These are phyloP conservation scores for Orius laevigatus DNA, from an alignment of 1,140 invertebrate species.

Conservation along the genomic window DNA sequence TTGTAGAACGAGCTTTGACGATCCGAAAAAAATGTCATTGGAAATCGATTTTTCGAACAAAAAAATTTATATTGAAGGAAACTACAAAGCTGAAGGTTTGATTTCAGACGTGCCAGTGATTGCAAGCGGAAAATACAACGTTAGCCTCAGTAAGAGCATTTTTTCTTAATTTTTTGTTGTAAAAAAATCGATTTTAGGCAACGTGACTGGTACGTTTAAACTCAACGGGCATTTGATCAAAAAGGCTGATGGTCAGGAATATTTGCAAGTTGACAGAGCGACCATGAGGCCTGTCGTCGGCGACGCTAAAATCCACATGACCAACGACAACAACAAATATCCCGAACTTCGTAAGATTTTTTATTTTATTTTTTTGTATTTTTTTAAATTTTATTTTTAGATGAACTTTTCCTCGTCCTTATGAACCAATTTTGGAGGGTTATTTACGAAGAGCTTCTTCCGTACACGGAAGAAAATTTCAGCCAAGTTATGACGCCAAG, in stretches of 20 bases:
- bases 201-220: conserved; percentile 22
- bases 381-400: conserved; percentile 16
- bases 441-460: conserved; percentile 22
- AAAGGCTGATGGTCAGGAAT: conserved; percentile 18
- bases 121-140: conserved; percentile 23
- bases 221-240: conserved; percentile 20
- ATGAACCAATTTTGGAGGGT: conserved; percentile 24
- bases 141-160: conserved; percentile 19
- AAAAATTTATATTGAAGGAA: conserved; percentile 20
- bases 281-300: conserved; percentile 20
- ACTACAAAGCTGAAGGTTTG: conserved; percentile 22
- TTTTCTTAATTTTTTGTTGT: not conserved
- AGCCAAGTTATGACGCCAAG: conserved; percentile 20
- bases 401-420: conserved; percentile 20
- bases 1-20: conserved; percentile 19
- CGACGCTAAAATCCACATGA: conserved; percentile 19
- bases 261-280: conserved; percentile 22
- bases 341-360: conserved; percentile 22
- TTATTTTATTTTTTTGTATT: not conserved
- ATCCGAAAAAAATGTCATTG: conserved; percentile 21
- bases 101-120: conserved; percentile 21
- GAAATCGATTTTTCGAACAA: conserved; percentile 23
- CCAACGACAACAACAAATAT: conserved; percentile 22
- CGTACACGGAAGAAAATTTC: conserved; percentile 22
- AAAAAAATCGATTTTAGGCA: conserved; percentile 17